A percentile compares a stretch with the other conserved stretches of the same genome.
phyloP scores from a whole-genome alignment of 2,113 vertebrate species.

The Erythrocebus patas region DNA sequence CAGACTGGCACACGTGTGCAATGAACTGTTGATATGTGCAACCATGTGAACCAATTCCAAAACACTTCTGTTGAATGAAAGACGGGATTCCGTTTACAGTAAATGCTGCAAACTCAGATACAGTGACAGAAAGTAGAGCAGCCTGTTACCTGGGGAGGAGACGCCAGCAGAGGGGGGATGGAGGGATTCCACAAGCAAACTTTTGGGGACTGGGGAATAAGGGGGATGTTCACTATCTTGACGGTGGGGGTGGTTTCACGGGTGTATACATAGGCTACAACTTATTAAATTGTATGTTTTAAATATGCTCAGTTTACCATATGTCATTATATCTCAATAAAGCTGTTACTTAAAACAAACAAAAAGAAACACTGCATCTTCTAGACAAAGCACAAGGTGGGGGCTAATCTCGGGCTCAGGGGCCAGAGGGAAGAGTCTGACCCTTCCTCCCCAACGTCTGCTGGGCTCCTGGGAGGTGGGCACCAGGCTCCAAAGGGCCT shows the following conservation, averaged over 20 bases:
- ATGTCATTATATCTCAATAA: background rate
- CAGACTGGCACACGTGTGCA: background rate
- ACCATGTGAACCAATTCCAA: background rate
- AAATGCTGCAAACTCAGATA: background rate
- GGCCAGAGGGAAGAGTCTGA: background rate
- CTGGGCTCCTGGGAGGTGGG: background rate
- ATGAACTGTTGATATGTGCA: background rate
- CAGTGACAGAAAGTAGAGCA: background rate
- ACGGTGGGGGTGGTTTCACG: background rate
- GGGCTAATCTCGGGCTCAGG: background rate
- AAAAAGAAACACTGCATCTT: background rate
- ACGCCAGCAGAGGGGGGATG: background rate
- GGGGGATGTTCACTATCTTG: background rate
- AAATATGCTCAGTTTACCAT: background rate
- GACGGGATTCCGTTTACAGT: background rate
- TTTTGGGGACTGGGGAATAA: background rate
- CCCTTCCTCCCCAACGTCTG: background rate
- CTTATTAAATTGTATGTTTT: background rate
- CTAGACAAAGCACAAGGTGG: background rate
- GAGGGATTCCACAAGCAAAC: background rate
- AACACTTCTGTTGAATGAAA: background rate
- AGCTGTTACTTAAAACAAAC: background rate
- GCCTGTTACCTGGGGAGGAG: background rate
- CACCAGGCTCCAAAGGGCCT: background rate
- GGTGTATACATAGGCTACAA: background rate